Conservation (phyloP, 1,140 invertebrate genomes). For the Brachionus rotundiformis region DNA sequence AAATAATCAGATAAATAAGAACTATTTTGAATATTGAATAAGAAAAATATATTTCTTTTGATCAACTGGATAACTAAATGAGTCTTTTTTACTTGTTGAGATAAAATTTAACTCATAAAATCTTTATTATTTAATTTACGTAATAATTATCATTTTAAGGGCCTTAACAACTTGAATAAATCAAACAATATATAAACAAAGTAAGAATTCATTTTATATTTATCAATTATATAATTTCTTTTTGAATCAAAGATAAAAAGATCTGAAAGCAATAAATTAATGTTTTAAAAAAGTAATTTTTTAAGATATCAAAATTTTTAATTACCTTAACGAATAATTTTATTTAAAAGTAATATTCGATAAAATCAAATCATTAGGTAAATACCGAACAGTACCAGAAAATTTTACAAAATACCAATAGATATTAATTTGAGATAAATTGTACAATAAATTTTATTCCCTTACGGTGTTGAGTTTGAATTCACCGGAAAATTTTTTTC, state of each 20-base stretch:
- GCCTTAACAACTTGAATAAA: neutral
- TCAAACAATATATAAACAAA: neutral
- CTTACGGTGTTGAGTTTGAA: neutral
- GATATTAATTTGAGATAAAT: neutral
- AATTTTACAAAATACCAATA: neutral
- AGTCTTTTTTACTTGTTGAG: too few relatives aligned
- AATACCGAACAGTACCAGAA: too few relatives aligned
- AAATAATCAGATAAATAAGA: too few relatives aligned
- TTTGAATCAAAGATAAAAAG: neutral
- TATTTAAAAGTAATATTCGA: neutral
- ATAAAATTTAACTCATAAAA: too few relatives aligned
- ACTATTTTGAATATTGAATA: too few relatives aligned
- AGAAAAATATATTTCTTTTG: too few relatives aligned
- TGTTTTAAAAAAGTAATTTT: too few relatives aligned
- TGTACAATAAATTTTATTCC: neutral
- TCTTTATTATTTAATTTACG: too few relatives aligned
- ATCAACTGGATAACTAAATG: too few relatives aligned
- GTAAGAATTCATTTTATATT: too few relatives aligned
- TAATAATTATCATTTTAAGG: neutral
- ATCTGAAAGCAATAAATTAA: neutral
- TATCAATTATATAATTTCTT: too few relatives aligned
- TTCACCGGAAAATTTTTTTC: neutral
- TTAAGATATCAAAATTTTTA: neutral
- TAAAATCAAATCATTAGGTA: neutral
- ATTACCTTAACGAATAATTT: neutral